Evolutionary conservation across 1,140 invertebrate species (phyloP).

Genomic region (Meloidogyne exigua): DNA sequence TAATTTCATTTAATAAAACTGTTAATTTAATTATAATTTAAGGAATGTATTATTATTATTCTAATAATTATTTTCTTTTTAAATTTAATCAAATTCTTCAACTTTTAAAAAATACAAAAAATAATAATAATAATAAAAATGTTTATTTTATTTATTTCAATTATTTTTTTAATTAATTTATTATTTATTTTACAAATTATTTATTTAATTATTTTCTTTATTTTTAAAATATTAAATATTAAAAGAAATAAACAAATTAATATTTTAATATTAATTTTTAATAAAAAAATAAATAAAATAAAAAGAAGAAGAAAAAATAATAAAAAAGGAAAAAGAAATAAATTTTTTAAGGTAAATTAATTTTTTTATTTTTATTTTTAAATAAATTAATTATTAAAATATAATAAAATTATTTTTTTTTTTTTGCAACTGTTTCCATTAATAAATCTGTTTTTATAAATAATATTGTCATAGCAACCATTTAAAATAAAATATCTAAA

Average conservation of each 20-base stretch:
- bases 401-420: neutral
- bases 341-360: neutral
- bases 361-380: neutral
- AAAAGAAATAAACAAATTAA: neutral
- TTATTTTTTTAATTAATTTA: neutral
- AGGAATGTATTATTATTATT: neutral
- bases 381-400: neutral
- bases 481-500: neutral
- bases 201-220: neutral
- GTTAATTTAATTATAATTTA: neutral
- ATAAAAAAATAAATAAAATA: neutral
- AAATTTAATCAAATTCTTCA: neutral
- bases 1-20: too few species aligned
- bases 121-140: conserved; percentile 1
- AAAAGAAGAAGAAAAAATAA: neutral
- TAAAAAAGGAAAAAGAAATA: neutral
- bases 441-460: neutral
- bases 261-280: neutral
- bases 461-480: conserved; percentile 4
- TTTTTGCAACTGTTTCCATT: neutral
- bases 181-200: neutral
- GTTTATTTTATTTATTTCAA: neutral
- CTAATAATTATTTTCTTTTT: neutral
- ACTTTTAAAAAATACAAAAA: neutral
- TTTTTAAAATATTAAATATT: neutral